Conservation (phyloP, 2,113 vertebrate genomes). For the Cynocephalus volans region DNA sequence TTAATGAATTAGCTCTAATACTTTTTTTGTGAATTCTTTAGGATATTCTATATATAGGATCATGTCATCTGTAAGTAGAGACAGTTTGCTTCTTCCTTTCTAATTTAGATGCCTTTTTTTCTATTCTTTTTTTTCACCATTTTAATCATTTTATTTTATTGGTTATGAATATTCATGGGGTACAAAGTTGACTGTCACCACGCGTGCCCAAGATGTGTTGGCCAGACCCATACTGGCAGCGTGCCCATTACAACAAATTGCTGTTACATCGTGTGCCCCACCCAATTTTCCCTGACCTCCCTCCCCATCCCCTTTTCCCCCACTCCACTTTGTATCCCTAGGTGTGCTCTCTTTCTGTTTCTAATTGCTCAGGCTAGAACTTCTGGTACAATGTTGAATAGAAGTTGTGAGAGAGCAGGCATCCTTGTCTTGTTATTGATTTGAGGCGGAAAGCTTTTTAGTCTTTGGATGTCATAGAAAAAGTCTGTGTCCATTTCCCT, state of each 20-base stretch:
- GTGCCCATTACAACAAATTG: too few relatives aligned
- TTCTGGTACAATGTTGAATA: neutral
- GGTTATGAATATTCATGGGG: too few relatives aligned
- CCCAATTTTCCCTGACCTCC: too few relatives aligned
- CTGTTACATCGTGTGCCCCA: too few relatives aligned
- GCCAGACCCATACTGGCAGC: too few relatives aligned
- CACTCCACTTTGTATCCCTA: too few relatives aligned
- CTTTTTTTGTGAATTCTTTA: neutral
- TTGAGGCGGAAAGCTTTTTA: neutral
- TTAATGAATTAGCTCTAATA: neutral
- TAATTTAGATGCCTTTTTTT: neutral
- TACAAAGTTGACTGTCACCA: too few relatives aligned
- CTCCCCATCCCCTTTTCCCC: too few relatives aligned
- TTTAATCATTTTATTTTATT: too few relatives aligned
- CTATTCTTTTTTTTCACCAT: too few relatives aligned
- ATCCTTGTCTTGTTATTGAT: neutral
- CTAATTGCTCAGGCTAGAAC: neutral
- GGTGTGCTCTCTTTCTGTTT: neutral
- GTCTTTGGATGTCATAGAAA: neutral
- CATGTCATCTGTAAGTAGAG: neutral
- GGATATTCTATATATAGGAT: neutral
- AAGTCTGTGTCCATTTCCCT: neutral
- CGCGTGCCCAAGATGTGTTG: too few relatives aligned
- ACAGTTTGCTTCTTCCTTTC: neutral
- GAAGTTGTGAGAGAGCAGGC: neutral